Evolutionary conservation across 2,888 invertebrate species (phyloP).

Genomic region (Nomada hirtipes): DNA sequence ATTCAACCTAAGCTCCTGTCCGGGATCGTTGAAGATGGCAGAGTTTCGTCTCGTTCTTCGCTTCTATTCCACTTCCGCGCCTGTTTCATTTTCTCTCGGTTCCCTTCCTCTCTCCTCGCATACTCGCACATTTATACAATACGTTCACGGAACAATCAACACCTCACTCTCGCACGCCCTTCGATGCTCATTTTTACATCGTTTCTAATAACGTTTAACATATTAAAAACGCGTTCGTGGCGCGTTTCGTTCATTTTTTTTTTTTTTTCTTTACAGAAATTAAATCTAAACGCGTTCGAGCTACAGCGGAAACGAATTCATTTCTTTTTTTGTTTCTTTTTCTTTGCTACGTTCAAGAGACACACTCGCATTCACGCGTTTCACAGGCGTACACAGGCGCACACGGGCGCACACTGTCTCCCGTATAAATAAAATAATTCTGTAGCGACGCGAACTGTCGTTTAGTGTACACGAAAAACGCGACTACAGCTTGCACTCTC

Average conservation of each 20-base stretch:
- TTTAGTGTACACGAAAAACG: constrained; percentile 45
- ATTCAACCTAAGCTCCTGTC: constrained; percentile 48
- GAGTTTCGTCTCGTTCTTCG: constrained; percentile 69
- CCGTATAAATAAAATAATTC: constrained; percentile 67
- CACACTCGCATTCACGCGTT: not conserved
- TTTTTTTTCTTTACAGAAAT: not conserved
- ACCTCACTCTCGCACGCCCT: not conserved
- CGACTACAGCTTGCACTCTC: constrained; percentile 22
- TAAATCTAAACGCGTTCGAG: not conserved
- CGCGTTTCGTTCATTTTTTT: not conserved
- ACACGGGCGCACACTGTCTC: constrained; percentile 26
- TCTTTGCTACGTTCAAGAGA: too few species aligned
- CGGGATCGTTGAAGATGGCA: constrained; percentile 69
- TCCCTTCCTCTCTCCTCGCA: not conserved
- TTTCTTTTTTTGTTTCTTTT: not conserved
- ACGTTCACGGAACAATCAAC: too few species aligned
- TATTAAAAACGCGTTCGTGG: not conserved
- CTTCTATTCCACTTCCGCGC: constrained; percentile 32
- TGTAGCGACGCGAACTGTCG: constrained; percentile 49
- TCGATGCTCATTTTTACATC: not conserved
- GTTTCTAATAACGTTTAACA: not conserved
- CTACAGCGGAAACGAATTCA: constrained; percentile 1
- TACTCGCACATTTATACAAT: not conserved
- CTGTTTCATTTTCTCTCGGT: not conserved
- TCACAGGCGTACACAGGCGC: constrained; percentile 23